Percentiles rank a stretch among this genome's conserved stretches.
Conservation (phyloP, 2,797 vertebrate species). For the Vireo griseus region DNA sequence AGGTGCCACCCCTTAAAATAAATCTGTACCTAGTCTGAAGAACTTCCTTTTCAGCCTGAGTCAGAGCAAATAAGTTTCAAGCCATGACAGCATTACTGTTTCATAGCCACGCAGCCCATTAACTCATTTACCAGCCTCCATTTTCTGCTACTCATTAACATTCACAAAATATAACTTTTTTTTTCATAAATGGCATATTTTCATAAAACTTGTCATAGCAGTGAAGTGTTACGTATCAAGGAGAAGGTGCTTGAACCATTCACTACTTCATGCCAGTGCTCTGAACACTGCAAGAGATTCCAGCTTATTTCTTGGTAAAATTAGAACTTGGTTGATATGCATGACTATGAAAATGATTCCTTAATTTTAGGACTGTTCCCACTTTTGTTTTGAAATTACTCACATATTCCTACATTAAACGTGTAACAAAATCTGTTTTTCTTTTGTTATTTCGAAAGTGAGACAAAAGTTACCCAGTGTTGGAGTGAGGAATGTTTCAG, state of each 20-base stretch:
- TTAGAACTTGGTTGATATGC: neutral
- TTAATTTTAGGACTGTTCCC: neutral
- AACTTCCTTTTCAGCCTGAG: slow-evolving; percentile 4
- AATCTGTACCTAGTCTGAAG: neutral
- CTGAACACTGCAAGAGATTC: neutral
- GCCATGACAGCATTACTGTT: neutral
- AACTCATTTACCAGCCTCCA: neutral
- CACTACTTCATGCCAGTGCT: neutral
- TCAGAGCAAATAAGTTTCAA: slow-evolving; percentile 8
- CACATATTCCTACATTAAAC: neutral
- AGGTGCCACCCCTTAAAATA: slow-evolving; percentile 8
- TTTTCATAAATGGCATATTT: neutral
- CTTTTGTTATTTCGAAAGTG: neutral
- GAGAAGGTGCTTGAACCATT: neutral
- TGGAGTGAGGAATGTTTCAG: neutral
- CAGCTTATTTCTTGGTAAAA: neutral
- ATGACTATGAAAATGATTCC: neutral
- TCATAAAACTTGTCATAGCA: neutral
- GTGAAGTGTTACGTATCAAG: neutral
- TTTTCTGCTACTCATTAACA: neutral
- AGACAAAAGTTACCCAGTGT: neutral
- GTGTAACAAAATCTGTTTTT: neutral
- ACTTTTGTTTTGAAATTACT: neutral
- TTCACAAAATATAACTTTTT: neutral
- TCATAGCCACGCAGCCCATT: neutral